Evolutionary conservation across 2,888 invertebrate species (phyloP).

Genomic region (Rhyacophila evoluta): DNA sequence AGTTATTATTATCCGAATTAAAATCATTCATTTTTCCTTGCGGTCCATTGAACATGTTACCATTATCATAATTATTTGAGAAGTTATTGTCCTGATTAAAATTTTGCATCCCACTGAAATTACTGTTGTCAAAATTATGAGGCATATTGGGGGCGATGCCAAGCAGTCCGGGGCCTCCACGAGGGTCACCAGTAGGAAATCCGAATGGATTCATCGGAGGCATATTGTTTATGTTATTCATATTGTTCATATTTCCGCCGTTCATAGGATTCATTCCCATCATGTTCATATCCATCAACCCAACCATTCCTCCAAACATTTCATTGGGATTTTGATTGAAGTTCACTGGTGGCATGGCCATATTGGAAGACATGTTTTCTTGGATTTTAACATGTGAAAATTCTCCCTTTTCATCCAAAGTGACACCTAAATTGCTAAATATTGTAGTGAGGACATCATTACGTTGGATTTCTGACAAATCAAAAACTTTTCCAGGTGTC

Average conservation of each 20-base stretch:
- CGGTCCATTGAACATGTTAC: constrained; percentile 63
- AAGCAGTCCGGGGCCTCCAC: constrained; percentile 70
- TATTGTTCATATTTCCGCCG: constrained; percentile 61
- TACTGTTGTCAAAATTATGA: constrained; percentile 65
- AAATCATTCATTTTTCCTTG: constrained; percentile 59
- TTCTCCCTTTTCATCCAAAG: constrained; percentile 71
- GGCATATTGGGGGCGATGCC: constrained; percentile 71
- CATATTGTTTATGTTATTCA: constrained; percentile 61
- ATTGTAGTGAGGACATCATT: constrained; percentile 71
- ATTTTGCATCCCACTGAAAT: constrained; percentile 59
- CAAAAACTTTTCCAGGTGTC: constrained; percentile 68
- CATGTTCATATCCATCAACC: constrained; percentile 56
- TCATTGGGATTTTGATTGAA: constrained; percentile 61
- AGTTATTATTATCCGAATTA: constrained; percentile 60
- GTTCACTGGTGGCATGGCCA: constrained; percentile 59
- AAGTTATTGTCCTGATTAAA: constrained; percentile 43
- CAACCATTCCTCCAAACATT: constrained; percentile 42
- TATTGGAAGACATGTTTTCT: constrained; percentile 66
- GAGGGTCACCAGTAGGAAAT: constrained; percentile 67
- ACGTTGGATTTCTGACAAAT: constrained; percentile 67
- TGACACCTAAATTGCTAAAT: constrained; percentile 73
- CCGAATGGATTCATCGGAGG: constrained; percentile 38
- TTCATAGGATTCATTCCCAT: constrained; percentile 63
- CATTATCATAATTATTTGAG: constrained; percentile 59
- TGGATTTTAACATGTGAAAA: constrained; percentile 67